phyloP scores from a whole-genome alignment of 2,113 vertebrate species.

The Aramus guarauna region DNA sequence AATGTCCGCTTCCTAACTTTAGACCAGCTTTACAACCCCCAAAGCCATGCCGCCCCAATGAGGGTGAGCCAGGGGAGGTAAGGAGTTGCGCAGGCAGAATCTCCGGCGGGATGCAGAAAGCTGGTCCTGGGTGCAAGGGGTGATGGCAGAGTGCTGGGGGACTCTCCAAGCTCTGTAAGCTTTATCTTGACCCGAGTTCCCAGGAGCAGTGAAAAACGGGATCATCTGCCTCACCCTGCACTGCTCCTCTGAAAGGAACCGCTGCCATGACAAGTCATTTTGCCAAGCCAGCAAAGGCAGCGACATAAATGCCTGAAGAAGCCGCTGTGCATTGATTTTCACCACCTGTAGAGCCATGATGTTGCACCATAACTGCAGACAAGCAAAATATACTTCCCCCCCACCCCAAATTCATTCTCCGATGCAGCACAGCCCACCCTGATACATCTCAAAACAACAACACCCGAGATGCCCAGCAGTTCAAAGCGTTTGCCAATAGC shows the following conservation, averaged over 20 bases:
- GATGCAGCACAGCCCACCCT: not conserved
- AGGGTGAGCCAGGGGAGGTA: not conserved
- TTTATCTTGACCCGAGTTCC: not conserved
- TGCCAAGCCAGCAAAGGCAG: not conserved
- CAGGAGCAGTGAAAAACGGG: not conserved
- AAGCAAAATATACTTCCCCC: not conserved
- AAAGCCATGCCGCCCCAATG: not conserved
- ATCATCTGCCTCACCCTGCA: not conserved
- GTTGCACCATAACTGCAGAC: not conserved
- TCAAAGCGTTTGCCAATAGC: not conserved
- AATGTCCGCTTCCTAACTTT: not conserved
- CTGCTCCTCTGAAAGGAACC: not conserved
- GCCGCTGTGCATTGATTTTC: not conserved
- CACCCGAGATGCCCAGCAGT: not conserved
- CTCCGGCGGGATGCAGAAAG: not conserved
- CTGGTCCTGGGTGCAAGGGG: not conserved
- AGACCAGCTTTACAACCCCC: not conserved
- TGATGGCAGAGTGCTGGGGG: not conserved
- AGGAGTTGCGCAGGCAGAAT: not conserved
- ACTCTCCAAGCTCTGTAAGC: not conserved
- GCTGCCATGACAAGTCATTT: not conserved
- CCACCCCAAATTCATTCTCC: not conserved
- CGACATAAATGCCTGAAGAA: not conserved
- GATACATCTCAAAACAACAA: not conserved
- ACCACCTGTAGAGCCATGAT: constrained; percentile 21